These are phyloP conservation scores for Pyrrhosoma nymphula DNA, from an alignment of 2,888 invertebrate species.

Conservation along the genomic window DNA sequence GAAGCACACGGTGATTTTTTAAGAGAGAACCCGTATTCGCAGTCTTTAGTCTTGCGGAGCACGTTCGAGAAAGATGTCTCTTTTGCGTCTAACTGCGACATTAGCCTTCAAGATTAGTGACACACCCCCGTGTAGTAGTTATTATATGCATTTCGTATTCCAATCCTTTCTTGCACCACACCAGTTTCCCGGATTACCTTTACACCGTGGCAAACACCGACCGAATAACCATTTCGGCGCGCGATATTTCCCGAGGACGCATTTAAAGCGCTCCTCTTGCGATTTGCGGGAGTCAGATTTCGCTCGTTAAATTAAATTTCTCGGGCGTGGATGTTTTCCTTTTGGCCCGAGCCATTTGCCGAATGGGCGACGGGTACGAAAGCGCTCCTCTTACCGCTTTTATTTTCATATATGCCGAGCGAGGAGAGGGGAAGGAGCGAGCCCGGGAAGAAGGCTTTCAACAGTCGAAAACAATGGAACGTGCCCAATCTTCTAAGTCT, in stretches of 20 bases:
- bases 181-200: too few species aligned
- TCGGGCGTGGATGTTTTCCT: background rate
- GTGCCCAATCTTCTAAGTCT: constrained; percentile 16
- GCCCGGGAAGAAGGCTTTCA: background rate
- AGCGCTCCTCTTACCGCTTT: background rate
- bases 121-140: too few species aligned
- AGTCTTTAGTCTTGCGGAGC: too few species aligned
- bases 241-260: background rate
- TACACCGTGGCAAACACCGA: too few species aligned
- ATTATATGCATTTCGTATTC: too few species aligned
- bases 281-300: background rate
- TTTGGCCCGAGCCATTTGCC: background rate
- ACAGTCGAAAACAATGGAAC: constrained; percentile 31
- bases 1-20: too few species aligned
- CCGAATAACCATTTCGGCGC: background rate
- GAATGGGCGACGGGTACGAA: background rate
- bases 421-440: background rate
- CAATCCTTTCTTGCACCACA: too few species aligned
- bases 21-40: too few species aligned
- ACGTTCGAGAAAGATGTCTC: too few species aligned
- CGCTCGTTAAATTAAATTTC: background rate
- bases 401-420: background rate
- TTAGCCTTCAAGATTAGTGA: too few species aligned
- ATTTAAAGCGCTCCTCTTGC: background rate
- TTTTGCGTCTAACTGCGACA: too few species aligned